phyloP scores from a whole-genome alignment of 2,888 invertebrate species.

The Brachypterus glaber region DNA sequence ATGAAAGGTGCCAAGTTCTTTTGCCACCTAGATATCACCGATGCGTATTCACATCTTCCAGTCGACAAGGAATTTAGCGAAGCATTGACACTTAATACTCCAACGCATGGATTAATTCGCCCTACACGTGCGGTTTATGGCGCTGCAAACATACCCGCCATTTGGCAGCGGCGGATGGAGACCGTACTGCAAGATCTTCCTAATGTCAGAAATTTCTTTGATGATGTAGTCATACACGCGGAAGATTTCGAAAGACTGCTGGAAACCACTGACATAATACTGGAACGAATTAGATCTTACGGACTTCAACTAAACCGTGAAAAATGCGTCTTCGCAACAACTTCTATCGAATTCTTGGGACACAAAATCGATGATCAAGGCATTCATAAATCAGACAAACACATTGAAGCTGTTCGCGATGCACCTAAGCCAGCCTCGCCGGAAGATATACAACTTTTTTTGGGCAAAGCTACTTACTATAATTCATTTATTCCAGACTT shows the following conservation, averaged over 20 bases:
- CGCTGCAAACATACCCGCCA: conserved; percentile 19
- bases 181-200: conserved; percentile 5
- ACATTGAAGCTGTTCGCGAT: conserved; percentile 1
- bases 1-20: conserved; percentile 11
- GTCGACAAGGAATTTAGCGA: conserved; percentile 11
- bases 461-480: conserved; percentile 7
- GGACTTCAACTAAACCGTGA: conserved; percentile 2
- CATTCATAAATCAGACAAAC: too few relatives aligned
- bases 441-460: conserved; percentile 1
- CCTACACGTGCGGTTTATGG: conserved; percentile 11
- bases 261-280: conserved; percentile 1
- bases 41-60: conserved; percentile 13
- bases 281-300: neutral
- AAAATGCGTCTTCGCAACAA: conserved; percentile 4
- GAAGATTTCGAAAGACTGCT: too few relatives aligned
- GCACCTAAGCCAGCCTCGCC: conserved; percentile 1
- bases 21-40: conserved; percentile 15
- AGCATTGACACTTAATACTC: neutral
- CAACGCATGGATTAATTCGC: conserved; percentile 6
- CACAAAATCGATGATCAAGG: too few relatives aligned
- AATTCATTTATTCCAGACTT: conserved; percentile 16
- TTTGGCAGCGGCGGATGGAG: conserved; percentile 18
- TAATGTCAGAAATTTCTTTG: conserved; percentile 4
- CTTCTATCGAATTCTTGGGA: conserved; percentile 2
- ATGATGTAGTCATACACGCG: too few relatives aligned